phyloP scores from a whole-genome alignment of 1,140 invertebrate species.

The Samia ricini region DNA sequence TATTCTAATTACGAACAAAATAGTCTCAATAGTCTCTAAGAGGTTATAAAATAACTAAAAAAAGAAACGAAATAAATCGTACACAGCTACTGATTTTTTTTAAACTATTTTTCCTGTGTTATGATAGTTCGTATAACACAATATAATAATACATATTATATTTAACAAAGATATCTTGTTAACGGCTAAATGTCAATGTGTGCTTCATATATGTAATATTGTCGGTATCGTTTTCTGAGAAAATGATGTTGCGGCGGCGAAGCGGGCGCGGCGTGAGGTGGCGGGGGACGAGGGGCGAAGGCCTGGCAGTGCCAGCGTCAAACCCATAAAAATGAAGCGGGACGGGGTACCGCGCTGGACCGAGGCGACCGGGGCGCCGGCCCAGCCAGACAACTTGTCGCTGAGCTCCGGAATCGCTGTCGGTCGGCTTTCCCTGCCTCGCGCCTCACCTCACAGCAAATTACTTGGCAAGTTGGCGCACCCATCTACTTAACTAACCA shows the following conservation, averaged over 20 bases:
- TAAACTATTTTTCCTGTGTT: background rate
- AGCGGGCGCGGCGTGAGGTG: conserved; percentile 69
- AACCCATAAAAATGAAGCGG: conserved; percentile 78
- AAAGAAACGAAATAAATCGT: background rate
- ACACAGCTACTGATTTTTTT: background rate
- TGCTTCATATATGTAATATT: conserved; percentile 31
- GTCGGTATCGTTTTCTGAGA: conserved; percentile 65
- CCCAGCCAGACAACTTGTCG: conserved; percentile 68
- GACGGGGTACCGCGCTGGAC: conserved; percentile 56
- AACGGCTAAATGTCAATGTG: conserved; percentile 31
- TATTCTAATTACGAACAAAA: no score
- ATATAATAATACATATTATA: background rate
- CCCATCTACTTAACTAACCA: conserved; percentile 43
- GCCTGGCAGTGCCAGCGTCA: conserved; percentile 79
- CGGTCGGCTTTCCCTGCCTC: conserved; percentile 23
- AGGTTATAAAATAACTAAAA: background rate
- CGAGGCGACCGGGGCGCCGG: conserved; percentile 52
- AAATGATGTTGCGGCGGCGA: conserved; percentile 54
- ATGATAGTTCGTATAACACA: background rate
- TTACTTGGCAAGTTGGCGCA: conserved; percentile 34
- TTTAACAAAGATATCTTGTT: conserved; percentile 11
- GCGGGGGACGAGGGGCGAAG: conserved; percentile 43
- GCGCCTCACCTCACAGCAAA: conserved; percentile 32
- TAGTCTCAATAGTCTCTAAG: no score
- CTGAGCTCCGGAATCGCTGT: conserved; percentile 43